Base-by-base conservation (phyloP, 1,140 invertebrate genomes). In the Halesus radiatus region DNA sequence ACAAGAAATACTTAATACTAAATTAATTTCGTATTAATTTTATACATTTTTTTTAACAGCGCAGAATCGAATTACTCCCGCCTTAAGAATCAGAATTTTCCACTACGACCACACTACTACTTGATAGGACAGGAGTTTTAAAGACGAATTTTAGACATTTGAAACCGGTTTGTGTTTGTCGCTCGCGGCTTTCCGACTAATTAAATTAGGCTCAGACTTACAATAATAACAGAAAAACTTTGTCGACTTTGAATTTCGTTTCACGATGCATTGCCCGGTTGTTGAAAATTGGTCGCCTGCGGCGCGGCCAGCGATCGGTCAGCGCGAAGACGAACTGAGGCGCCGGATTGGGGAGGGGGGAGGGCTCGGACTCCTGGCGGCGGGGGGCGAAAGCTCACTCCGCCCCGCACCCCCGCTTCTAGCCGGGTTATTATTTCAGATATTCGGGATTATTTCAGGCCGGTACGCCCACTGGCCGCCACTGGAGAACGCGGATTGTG, bases 241-340 rank as follows among this genome's bases (percentile, higher is more conserved):
- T 20, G 68, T 50, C 29, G 68, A 18, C n/a, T 72, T 50, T n/a
- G 45, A n/a, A 2, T 50, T 50, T 50, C 29, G 68, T 50, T 10
- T 50, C 68, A 18, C 68, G 68, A 72, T 23, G 68, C 68, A 72
- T 72, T 45, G 68, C 68, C 68, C 68, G 68, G 18, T 72, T 3
- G 45, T 50, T 20, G 62, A 52, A 45, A 13, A 0, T 45, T 16
- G n/a, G 29, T 26, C 62, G 62, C 22, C 7, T 64, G n/a, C 32
- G 62, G 62, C 62, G 23, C 62, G 62, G 29, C 62, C 62, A 26
- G 32, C 62, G 62, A 10, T 66, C 37, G 13, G 62, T 37, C 8
- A 15, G 62, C 23, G 10, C n/a, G 32, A 29, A 66, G 32, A 66
- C 16, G 22, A 29, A 66, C 62, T 66, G 32, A 16, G 8, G 62